Percentiles rank a stretch among this genome's conserved stretches.
Conservation (phyloP, 2,113 vertebrate species). For the Cavia aperea region DNA sequence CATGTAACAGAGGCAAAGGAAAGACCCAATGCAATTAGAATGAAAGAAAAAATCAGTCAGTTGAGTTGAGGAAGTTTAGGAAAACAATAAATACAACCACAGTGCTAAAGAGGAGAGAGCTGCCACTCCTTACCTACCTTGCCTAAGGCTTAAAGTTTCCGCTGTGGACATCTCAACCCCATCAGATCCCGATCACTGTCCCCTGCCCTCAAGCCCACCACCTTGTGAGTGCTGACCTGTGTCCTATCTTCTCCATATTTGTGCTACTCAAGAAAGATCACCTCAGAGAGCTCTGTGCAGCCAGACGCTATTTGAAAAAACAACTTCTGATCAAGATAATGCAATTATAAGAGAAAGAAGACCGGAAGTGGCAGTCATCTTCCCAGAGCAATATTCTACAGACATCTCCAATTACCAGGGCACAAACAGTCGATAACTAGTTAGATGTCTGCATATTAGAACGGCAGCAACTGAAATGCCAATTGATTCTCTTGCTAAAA, state of each 20-base stretch:
- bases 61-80: not conserved
- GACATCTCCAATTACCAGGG: not conserved
- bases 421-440: not conserved
- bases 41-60: not conserved
- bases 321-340: not conserved
- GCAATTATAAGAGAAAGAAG: not conserved
- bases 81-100: not conserved
- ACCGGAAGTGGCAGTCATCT: not conserved
- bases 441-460: not conserved
- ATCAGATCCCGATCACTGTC: not conserved
- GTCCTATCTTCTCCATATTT: not conserved
- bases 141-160: not conserved
- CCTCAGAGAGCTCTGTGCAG: not conserved
- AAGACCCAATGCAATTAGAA: not conserved
- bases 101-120: not conserved
- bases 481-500: slow-evolving; percentile 1
- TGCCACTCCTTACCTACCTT: not conserved
- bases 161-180: not conserved
- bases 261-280: not conserved
- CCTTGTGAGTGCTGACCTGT: not conserved
- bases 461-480: not conserved
- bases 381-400: not conserved
- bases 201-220: not conserved
- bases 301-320: not conserved
- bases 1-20: not conserved